These are phyloP conservation scores for Sinella curviseta DNA, from an alignment of 1,140 invertebrate genomes.

Conservation along the genomic window DNA sequence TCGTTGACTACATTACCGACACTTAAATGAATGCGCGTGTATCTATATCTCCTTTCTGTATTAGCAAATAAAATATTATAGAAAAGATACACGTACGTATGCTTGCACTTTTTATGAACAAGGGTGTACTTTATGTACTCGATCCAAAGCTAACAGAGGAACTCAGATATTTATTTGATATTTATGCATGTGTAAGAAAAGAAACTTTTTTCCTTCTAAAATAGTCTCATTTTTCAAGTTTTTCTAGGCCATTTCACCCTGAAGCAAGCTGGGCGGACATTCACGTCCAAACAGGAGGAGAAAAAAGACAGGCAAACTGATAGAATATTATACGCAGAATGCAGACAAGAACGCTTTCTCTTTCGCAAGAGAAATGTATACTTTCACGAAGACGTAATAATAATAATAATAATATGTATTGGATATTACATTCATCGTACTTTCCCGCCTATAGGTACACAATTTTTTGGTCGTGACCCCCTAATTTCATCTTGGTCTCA, in stretches of 20 bases:
- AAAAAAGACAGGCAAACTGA: neutral
- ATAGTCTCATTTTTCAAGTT: constrained; percentile 38
- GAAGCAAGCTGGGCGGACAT: constrained; percentile 20
- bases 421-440: too few relatives aligned
- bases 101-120: neutral
- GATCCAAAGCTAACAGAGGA: neutral
- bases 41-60: too few relatives aligned
- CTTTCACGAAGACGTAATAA: neutral
- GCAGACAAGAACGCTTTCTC: neutral
- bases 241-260: constrained; percentile 34
- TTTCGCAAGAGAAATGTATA: neutral
- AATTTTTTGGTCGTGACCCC: too few relatives aligned
- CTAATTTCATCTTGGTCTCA: too few relatives aligned
- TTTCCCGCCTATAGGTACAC: too few relatives aligned
- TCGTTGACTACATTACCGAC: neutral
- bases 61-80: neutral
- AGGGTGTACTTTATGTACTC: neutral
- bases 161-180: constrained; percentile 23
- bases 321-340: neutral
- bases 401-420: too few relatives aligned
- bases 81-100: neutral
- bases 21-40: neutral
- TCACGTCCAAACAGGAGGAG: neutral
- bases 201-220: constrained; percentile 16
- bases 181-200: constrained; percentile 20